Base-by-base conservation (phyloP, 1,140 invertebrate species). In the Cheumatopsyche charites region DNA sequence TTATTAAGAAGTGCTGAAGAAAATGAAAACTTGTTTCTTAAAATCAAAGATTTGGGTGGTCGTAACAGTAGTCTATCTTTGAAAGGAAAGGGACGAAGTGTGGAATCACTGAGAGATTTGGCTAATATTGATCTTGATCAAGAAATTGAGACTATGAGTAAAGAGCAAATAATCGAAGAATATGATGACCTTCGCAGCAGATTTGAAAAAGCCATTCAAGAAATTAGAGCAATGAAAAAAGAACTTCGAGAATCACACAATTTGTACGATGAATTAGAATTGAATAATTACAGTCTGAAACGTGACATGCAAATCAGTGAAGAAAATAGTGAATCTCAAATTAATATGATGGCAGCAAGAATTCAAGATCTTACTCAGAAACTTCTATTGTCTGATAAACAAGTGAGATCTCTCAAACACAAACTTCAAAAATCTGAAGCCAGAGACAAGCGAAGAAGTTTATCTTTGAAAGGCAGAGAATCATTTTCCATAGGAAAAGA, bases 281-380 rank as follows among this genome's bases (percentile, higher is more conserved):
- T 95, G 23, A 87, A 89, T 23, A 89, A 92, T 75, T 87, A 91
- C 70, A 89, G 89, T 36, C 82, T 93, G 41, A 88, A 88, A 61
- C 90, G 92, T 78, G 91, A 93, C 78, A 83, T 91, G 73, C 88
- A 90, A 71, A 79, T 89, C 3, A 80, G 87, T 47, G 89, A 90
- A 73, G 86, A 90, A 73, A 88, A 90, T 69, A 89, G 92, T 77
- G 86, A 90, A 67, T 88, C 90, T 0, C 91, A 94, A 79, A 86
- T 91, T 19, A 87, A 89, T 55, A 81, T 95, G 69, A 92, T 95
- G 91, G 92, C 90, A 0, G 90, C 89, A n/a, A 86, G 93, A 25
- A 90, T 95, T 45, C 89, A 94, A 78, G 93, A 96, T 80, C 80
- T 95, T 41, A 95, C 94, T 0, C 86, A 87, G 36, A 96, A 95